Conservation (phyloP, 2,888 invertebrate genomes). For the Synanthedon andrenaeformis region DNA sequence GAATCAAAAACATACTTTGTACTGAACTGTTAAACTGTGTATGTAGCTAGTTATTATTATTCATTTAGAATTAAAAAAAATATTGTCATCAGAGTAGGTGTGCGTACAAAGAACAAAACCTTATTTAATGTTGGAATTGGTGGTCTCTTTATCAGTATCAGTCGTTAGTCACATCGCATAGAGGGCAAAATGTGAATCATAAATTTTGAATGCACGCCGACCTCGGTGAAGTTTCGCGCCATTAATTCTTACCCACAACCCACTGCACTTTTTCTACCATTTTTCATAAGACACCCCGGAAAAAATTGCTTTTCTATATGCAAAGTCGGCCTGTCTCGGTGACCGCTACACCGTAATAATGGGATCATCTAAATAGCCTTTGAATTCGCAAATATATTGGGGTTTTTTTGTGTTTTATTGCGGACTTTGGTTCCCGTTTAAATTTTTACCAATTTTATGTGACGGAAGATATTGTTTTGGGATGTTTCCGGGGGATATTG, state of each 20-base stretch:
- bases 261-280: conserved; percentile 45
- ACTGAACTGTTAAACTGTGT: no score
- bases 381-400: conserved; percentile 12
- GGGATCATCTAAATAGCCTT: conserved; percentile 37
- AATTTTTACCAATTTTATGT: conserved; percentile 14
- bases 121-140: background rate
- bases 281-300: background rate
- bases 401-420: conserved; percentile 14
- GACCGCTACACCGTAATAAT: conserved; percentile 45
- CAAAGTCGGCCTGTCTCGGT: conserved; percentile 17
- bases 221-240: conserved; percentile 49
- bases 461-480: conserved; percentile 15
- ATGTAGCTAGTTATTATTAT: no score
- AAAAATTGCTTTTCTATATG: conserved; percentile 12
- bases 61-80: no score
- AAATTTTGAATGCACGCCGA: conserved; percentile 28
- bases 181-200: conserved; percentile 34
- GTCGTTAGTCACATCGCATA: background rate
- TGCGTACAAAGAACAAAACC: no score
- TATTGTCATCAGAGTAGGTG: no score
- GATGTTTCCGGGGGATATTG: no score
- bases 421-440: conserved; percentile 11
- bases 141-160: background rate
- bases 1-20: no score
- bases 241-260: conserved; percentile 60